Evolutionary conservation across 2,888 invertebrate genomes (phyloP).

Genomic region (Drosophila pseudotalamancana): DNA sequence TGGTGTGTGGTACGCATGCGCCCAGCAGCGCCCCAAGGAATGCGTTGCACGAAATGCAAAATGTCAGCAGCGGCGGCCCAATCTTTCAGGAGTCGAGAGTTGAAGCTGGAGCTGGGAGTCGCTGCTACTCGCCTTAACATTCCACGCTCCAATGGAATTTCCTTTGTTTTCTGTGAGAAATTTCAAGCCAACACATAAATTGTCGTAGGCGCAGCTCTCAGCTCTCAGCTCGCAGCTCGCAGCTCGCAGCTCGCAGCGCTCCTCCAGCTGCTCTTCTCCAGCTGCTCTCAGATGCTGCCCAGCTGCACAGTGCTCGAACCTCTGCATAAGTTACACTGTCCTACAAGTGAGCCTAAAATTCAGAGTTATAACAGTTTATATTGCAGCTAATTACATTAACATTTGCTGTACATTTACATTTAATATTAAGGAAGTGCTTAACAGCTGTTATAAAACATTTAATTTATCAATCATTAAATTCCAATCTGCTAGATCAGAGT

Average conservation of each 20-base stretch:
- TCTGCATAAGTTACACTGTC: no score
- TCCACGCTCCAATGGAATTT: conserved; percentile 78
- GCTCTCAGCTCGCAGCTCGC: conserved; percentile 21
- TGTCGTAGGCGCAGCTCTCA: conserved; percentile 71
- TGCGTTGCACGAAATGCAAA: conserved; percentile 83
- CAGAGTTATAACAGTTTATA: no score
- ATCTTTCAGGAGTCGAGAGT: conserved; percentile 7
- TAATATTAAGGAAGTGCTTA: no score
- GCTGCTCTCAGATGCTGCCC: conserved; percentile 3
- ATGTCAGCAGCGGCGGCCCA: conserved; percentile 75
- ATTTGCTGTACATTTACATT: no score
- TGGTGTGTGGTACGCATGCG: conserved; percentile 78
- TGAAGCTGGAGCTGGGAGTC: not conserved
- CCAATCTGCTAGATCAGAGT: no score
- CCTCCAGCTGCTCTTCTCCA: not conserved
- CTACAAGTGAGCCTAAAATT: no score
- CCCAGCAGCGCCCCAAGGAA: conserved; percentile 81
- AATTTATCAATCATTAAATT: no score
- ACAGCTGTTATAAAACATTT: no score
- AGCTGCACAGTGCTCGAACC: not conserved
- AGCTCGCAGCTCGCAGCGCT: no score
- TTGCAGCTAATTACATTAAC: no score
- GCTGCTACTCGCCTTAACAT: conserved; percentile 68
- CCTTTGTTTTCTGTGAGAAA: conserved; percentile 82
- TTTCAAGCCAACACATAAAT: conserved; percentile 77